A percentile compares a stretch with the other conserved stretches of the same genome.
Conservation (phyloP, 2,113 vertebrate species). For the Lanius ludovicianus region DNA sequence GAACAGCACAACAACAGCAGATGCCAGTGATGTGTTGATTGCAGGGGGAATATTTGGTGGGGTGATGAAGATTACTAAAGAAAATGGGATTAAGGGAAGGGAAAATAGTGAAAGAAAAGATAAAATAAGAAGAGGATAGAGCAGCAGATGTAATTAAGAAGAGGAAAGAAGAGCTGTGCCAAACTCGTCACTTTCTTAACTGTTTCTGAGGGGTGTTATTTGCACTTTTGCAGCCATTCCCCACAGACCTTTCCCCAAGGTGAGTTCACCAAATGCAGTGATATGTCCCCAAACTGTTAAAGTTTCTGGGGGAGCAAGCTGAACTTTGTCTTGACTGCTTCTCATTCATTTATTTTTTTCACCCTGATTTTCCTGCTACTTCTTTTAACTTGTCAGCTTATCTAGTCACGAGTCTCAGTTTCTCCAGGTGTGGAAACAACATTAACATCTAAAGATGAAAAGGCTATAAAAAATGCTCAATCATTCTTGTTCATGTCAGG, state of each 20-base stretch:
- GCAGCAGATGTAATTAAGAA: not conserved
- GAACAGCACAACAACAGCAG: not conserved
- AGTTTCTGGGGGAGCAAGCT: not conserved
- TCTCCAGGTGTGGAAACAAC: constrained; percentile 32
- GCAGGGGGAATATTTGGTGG: not conserved
- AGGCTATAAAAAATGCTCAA: constrained; percentile 17
- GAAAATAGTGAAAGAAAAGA: not conserved
- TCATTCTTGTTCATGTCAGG: constrained; percentile 12
- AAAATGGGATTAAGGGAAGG: not conserved
- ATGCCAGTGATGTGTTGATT: not conserved
- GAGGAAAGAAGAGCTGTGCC: not conserved
- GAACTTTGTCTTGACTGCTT: not conserved
- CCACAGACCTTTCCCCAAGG: not conserved
- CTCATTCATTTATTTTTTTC: not conserved
- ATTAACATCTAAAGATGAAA: constrained; percentile 9
- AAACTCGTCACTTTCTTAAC: not conserved
- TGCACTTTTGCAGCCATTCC: not conserved
- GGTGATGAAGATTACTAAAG: not conserved
- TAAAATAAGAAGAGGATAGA: not conserved
- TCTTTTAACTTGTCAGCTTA: constrained; percentile 4
- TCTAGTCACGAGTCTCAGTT: not conserved
- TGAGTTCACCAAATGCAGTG: not conserved
- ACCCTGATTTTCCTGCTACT: not conserved
- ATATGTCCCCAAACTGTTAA: not conserved
- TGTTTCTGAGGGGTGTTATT: not conserved